Evolutionary conservation across 2,888 invertebrate species (phyloP), one percentile per base, ranked within the genome.

Genomic region (Phyto melanocephala): DNA sequence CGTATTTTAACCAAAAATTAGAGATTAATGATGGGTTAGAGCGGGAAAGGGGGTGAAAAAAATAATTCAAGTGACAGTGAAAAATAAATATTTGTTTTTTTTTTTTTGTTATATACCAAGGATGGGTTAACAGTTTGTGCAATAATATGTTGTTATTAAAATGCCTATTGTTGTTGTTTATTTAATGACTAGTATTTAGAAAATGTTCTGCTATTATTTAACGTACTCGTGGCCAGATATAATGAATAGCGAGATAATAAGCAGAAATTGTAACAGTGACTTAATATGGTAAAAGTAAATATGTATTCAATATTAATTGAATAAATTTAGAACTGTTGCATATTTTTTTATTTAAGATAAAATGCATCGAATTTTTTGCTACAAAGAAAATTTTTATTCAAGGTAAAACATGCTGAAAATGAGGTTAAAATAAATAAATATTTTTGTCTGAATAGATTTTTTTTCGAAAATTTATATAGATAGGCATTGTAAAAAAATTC

Each of bases 1-100:
- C 56, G 78, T 47, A 68, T 77, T 77, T 71, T 22, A 65, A 65
- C 28, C 13, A 62, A 71, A 62, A 56, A 45, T 63, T 37, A 22
- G 13, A 28, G 13, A 20, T 15, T 20, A 13, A 20, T 20, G 17
- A 50, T n/a, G 54, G 20, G 40, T 8, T 13, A 7, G 15, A 8
- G 33, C 7, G 33, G 33, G 6, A n/a, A 50, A n/a, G 1, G 7
- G 20, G 8, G 17, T 24, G 37, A 17, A 35, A 20, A n/a, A 45
- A 6, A 28, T 28, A 28, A 24, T 2, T 20, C 11, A 8, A 17
- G 4, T 8, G 35, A 37, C 58, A 37, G 37, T 8, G n/a, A 7
- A 17, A 63, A 33, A 33, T 22, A 28, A 65, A 47, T 47, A 47
- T n/a, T 28, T 28, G 8, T n/a, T 7, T 24, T 28, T 65, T 50